Base-by-base conservation (phyloP, 2,113 vertebrate genomes). In the Phyllopteryx taeniolatus region DNA sequence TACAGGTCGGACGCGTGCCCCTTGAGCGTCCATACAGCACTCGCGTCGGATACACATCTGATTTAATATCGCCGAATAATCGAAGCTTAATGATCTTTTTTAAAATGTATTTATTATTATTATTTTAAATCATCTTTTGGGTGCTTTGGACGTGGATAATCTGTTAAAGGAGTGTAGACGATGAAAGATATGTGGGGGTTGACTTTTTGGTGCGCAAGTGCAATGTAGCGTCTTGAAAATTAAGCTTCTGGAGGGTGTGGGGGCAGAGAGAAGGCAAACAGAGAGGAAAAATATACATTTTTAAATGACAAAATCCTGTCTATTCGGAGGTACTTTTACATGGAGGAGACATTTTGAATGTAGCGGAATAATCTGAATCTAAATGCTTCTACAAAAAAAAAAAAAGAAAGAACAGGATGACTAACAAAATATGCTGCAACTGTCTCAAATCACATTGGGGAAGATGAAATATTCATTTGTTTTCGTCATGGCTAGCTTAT, bases 161-260 rank as follows among this genome's bases (percentile, higher is more conserved):
- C 68, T 66, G 81, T 74, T 73, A 13, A 78, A 17, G 53, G 69
- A 69, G 64, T 27, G 71, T 53, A 77, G 75, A 77, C 13, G 19
- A 63, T 75, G 60, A 73, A 68, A 75, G 83, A 80, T 74, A 73
- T 65, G 76, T 63, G 77, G 77, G 74, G 19, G 74, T 70, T 69
- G 53, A 67, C 42, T 39, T 22, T 17, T 61, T 63, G 20, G 63
- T 82, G 42, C 75, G 79, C 71, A 81, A 66, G 74, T 81, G 67
- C n/a, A 47, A 71, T 74, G 83, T 77, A 53, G 77, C 73, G 75
- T 66, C 62, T 83, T 87, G 79, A 85, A 86, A 85, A 88, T 88
- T 79, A 88, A 89, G 82, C 81, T 84, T 78, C 86, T 81, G 72
- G 79, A 85, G 84, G 82, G 61, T 70, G 75, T 81, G 77, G 33